phyloP scores from a whole-genome alignment of 1,140 invertebrate genomes.

The Portunus trituberculatus region DNA sequence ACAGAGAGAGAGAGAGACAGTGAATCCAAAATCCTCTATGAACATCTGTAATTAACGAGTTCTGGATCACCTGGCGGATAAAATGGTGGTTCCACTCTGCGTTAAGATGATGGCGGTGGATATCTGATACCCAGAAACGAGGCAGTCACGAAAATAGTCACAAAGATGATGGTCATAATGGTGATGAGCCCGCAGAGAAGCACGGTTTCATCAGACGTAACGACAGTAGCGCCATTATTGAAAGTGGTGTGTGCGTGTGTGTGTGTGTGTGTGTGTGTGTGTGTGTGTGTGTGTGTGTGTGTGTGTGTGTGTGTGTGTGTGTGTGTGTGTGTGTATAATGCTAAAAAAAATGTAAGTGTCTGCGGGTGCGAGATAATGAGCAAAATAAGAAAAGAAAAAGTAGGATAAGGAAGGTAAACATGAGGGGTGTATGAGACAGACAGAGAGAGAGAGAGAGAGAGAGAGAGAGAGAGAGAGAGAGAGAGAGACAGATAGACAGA shows the following conservation, averaged over 20 bases:
- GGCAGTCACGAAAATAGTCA: not conserved
- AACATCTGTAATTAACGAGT: not conserved
- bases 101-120: not conserved
- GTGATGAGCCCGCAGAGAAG: not conserved
- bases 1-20: too few species aligned
- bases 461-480: conserved; percentile 10
- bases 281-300: not conserved
- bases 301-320: not conserved
- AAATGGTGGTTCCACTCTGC: not conserved
- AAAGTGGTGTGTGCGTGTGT: not conserved
- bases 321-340: not conserved
- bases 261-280: conserved; percentile 17
- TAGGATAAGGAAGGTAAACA: not conserved
- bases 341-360: not conserved
- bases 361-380: not conserved
- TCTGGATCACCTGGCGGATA: not conserved
- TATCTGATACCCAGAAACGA: not conserved
- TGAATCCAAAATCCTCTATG: not conserved
- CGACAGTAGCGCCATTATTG: not conserved
- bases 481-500: not conserved
- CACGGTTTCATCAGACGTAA: not conserved
- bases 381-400: not conserved
- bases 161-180: not conserved
- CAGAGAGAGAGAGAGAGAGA: too few species aligned
- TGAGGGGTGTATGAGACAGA: too few species aligned